Conservation (phyloP, 2,888 invertebrate species). For the Dolomedes plantarius region DNA sequence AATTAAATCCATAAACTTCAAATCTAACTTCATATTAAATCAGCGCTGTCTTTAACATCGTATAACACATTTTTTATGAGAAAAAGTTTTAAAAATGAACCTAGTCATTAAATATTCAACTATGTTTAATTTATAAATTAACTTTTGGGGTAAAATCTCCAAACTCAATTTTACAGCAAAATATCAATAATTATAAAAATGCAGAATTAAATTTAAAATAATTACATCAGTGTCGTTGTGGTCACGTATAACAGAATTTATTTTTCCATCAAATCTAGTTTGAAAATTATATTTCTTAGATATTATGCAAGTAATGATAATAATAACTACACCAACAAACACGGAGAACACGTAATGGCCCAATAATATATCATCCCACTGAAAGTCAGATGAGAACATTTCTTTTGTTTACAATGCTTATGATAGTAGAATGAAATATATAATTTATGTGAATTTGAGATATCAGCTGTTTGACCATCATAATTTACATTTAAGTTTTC, state of each 20-base stretch:
- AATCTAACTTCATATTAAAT: no score
- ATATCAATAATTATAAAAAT: no score
- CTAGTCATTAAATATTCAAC: no score
- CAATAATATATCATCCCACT: conserved; percentile 32
- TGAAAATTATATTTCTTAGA: conserved; percentile 19
- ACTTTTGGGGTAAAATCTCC: no score
- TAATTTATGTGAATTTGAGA: no score
- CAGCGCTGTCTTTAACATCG: no score
- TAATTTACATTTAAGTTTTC: neutral
- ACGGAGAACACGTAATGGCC: conserved; percentile 37
- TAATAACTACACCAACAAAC: conserved; percentile 31
- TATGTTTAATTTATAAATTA: no score
- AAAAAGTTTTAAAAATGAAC: no score
- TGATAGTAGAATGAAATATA: neutral
- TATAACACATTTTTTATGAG: no score
- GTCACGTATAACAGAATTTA: no score
- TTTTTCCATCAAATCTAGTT: neutral
- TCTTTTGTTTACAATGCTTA: neutral
- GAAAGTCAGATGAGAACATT: conserved; percentile 29
- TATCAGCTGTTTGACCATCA: neutral
- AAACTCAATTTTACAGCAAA: no score
- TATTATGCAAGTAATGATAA: conserved; percentile 35
- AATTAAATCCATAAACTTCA: no score
- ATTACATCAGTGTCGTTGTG: neutral
- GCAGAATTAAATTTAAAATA: neutral